These are phyloP conservation scores for Scortum barcoo DNA, from an alignment of 2,113 vertebrate species.

Conservation along the genomic window DNA sequence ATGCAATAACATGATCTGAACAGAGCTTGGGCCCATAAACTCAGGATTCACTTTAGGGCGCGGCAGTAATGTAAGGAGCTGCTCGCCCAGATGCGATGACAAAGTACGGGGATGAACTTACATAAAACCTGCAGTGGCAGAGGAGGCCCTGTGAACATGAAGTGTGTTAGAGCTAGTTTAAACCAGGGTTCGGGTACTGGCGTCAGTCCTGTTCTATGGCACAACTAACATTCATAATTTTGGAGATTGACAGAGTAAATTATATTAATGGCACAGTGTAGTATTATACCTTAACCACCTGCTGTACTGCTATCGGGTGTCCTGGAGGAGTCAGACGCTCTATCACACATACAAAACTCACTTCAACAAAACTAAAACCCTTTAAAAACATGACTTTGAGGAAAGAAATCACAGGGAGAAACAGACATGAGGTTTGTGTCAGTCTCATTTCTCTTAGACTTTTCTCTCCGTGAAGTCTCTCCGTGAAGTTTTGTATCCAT, in stretches of 20 bases:
- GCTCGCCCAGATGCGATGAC: not conserved
- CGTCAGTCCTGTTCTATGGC: constrained; percentile 55
- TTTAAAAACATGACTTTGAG: constrained; percentile 53
- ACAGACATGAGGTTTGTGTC: constrained; percentile 37
- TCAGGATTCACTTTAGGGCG: not conserved
- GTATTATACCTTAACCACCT: constrained; percentile 33
- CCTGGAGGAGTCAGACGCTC: constrained; percentile 26
- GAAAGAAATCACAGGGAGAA: constrained; percentile 40
- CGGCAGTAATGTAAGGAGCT: constrained; percentile 1
- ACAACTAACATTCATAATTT: constrained; percentile 63
- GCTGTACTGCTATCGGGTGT: constrained; percentile 30
- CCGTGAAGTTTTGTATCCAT: constrained; percentile 31
- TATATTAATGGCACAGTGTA: constrained; percentile 64
- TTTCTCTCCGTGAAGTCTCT: constrained; percentile 10
- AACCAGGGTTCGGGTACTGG: constrained; percentile 23
- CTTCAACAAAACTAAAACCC: constrained; percentile 42
- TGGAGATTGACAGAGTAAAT: constrained; percentile 43
- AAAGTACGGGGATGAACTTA: not conserved
- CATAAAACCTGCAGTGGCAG: constrained; percentile 13
- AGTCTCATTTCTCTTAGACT: not conserved
- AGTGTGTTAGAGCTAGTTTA: constrained; percentile 17
- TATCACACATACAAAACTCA: constrained; percentile 50
- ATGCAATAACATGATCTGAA: constrained; percentile 22
- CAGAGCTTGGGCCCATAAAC: constrained; percentile 10
- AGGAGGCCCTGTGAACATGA: constrained; percentile 21